Percentiles rank a stretch among this genome's conserved stretches.
Evolutionary conservation across 2,888 invertebrate species (phyloP).

Genomic region (Dryococelus australis): DNA sequence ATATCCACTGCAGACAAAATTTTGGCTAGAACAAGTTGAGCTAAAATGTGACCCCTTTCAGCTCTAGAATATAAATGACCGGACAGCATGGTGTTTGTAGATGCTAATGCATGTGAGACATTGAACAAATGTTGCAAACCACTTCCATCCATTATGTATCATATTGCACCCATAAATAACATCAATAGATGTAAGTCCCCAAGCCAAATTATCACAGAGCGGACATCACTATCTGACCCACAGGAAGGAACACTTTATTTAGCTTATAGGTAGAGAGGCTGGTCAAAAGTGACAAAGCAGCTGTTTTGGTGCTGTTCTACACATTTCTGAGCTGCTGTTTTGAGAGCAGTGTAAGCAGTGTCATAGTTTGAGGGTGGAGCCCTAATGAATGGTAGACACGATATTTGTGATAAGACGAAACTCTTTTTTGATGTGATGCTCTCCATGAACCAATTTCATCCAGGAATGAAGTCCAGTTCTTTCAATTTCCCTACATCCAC

Average conservation of each 20-base stretch:
- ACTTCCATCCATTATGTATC: background rate
- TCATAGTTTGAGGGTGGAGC: background rate
- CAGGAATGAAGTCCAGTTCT: background rate
- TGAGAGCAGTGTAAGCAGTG: background rate
- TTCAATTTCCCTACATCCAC: background rate
- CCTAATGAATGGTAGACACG: too few species aligned
- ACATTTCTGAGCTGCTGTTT: background rate
- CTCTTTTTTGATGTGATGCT: background rate
- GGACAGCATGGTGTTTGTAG: too few species aligned
- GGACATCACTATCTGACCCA: background rate
- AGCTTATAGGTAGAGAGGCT: background rate
- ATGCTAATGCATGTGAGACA: background rate
- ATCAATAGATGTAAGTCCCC: background rate
- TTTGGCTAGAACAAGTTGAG: too few species aligned
- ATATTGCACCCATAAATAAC: background rate
- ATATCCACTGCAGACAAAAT: too few species aligned
- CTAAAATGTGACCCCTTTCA: too few species aligned
- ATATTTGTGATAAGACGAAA: background rate
- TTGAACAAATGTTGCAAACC: background rate
- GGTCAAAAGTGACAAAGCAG: background rate
- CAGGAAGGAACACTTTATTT: background rate
- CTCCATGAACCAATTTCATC: conserved; percentile 17
- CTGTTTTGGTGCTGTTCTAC: background rate
- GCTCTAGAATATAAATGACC: too few species aligned
- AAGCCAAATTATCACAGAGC: background rate